Evolutionary conservation across 2,888 invertebrate species (phyloP), one percentile per base, ranked within the genome.

Genomic region (Tetragonisca angustula): DNA sequence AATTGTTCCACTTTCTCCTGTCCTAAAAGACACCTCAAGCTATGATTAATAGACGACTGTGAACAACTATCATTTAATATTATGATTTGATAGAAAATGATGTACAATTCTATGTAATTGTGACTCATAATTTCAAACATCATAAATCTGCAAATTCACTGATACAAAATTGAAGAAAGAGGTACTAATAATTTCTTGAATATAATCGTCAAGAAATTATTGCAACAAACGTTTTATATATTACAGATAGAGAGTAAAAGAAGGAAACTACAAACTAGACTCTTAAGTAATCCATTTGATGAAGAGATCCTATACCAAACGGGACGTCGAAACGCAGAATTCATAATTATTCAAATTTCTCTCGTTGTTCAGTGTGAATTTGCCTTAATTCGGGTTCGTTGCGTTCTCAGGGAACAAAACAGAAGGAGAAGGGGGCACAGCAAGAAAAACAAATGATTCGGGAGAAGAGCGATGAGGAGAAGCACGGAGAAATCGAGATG

Each of bases 371-470:
- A 59, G 78, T 83, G 85, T 89, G 85, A 80, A 84, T 70, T 59
- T 62, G 24, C 78, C 85, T 76, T 88, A 74, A 85, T 36, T 59
- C 36, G 69, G 17, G 61, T 62, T 84, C 74, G 71, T 65, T 64
- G 65, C 62, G 52, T 68, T 32, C n/a, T 17, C 17, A 24, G 43
- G 62, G 64, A 72, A 49, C 17, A 15, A n/a, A 27, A 27, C 54
- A 32, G 32, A 54, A 32, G n/a, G 69, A 69, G 69, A 32, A 32
- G 84, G 82, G 27, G 84, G 79, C 76, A 69, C 56, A 83, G 79
- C 76, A 77, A 86, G 87, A 87, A 82, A 84, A 85, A 85, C 77
- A 87, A 86, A 84, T 17, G 72, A 76, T 62, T 71, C 24, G 49
- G 67, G 69, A 77, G 64, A 36, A 76, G 74, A 68, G 64, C 54